phyloP scores from a whole-genome alignment of 2,797 vertebrate genomes.

The Jordanella pulchra region DNA sequence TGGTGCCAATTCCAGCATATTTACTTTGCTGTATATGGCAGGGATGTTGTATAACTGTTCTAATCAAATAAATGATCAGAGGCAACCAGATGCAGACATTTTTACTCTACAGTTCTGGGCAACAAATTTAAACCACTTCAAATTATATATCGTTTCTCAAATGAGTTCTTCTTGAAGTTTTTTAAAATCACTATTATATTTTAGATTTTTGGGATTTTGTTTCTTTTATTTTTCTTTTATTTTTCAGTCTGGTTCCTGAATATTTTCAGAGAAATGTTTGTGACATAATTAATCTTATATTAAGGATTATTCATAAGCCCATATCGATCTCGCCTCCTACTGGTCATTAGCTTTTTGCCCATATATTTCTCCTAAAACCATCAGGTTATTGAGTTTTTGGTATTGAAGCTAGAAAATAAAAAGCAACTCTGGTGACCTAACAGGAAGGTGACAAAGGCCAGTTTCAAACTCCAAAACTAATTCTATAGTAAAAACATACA shows the following conservation, averaged over 20 bases:
- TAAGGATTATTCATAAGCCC: not conserved
- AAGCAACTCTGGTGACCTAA: not conserved
- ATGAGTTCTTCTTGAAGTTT: not conserved
- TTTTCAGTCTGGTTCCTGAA: not conserved
- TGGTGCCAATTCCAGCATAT: too few species aligned
- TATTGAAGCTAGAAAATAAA: not conserved
- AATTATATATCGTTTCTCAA: not conserved
- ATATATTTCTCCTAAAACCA: not conserved
- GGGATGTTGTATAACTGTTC: too few species aligned
- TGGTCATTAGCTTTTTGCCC: not conserved
- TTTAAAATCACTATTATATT: not conserved
- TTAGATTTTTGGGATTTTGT: not conserved
- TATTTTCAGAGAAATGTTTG: not conserved
- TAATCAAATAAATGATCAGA: too few species aligned
- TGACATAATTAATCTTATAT: too few species aligned
- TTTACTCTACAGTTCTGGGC: not conserved
- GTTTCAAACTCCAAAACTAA: not conserved
- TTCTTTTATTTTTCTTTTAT: not conserved
- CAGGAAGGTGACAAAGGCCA: not conserved
- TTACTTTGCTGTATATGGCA: too few species aligned
- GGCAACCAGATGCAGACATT: not conserved
- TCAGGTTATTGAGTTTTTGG: not conserved
- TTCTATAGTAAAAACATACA: not conserved
- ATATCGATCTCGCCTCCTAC: not conserved
- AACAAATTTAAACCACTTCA: not conserved